A percentile compares a stretch with the other conserved stretches of the same genome.
phyloP scores from a whole-genome alignment of 1,140 invertebrate genomes.

The Bradysia coprophila region DNA sequence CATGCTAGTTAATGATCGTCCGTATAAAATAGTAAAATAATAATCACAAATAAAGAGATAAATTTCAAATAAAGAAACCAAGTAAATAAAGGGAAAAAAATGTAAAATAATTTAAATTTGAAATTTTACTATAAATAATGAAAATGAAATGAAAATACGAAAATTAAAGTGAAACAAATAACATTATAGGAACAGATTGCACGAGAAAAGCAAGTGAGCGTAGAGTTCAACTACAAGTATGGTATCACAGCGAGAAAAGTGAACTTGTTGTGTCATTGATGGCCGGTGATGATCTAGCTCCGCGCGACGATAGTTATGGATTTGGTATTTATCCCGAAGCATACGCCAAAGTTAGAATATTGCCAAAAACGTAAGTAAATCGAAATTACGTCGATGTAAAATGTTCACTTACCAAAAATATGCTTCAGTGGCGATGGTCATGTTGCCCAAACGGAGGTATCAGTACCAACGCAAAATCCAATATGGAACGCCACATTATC shows the following conservation, averaged over 20 bases:
- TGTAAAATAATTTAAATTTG: too few species aligned
- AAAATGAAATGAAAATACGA: conserved; percentile 11
- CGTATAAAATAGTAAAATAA: too few species aligned
- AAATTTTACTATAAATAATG: conserved; percentile 13
- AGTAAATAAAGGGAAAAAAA: too few species aligned
- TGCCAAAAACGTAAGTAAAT: conserved; percentile 61
- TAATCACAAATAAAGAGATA: too few species aligned
- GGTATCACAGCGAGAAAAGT: conserved; percentile 62
- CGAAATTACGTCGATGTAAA: too few species aligned
- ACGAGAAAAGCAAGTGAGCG: conserved; percentile 51
- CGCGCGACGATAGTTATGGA: conserved; percentile 51
- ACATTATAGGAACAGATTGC: too few species aligned
- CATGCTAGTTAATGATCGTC: too few species aligned
- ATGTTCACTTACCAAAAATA: too few species aligned
- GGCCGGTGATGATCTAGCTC: conserved; percentile 62
- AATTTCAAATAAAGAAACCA: too few species aligned
- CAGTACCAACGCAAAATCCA: conserved; percentile 64
- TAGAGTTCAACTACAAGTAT: conserved; percentile 66
- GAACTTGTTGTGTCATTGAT: conserved; percentile 67
- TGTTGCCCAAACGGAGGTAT: conserved; percentile 58
- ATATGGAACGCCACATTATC: conserved; percentile 81
- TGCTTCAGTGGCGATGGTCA: conserved; percentile 46
- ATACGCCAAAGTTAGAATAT: conserved; percentile 57
- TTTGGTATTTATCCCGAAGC: conserved; percentile 59
- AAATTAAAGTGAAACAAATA: too few species aligned